These are phyloP conservation scores for Himalopsyche kuldschensis DNA, from an alignment of 2,888 invertebrate genomes.

Conservation along the genomic window DNA sequence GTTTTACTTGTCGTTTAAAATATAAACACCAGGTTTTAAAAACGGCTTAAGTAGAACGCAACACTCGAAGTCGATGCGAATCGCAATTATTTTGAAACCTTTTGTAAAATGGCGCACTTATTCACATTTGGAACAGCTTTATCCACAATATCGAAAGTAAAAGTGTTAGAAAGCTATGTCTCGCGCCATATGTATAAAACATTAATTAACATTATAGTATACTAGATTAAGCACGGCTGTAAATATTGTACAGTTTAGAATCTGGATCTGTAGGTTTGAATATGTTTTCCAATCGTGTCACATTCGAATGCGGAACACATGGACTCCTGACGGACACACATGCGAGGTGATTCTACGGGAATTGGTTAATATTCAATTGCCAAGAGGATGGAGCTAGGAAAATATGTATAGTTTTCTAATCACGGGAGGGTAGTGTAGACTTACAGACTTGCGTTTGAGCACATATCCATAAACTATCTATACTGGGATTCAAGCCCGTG, in stretches of 20 bases:
- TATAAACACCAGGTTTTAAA: too few relatives aligned
- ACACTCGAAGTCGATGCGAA: background rate
- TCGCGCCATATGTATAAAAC: background rate
- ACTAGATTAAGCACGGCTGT: too few relatives aligned
- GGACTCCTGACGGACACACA: too few relatives aligned
- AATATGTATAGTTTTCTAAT: too few relatives aligned
- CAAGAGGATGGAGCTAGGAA: too few relatives aligned
- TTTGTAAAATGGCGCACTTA: background rate
- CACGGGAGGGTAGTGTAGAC: too few relatives aligned
- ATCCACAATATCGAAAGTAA: slow-evolving; percentile 16
- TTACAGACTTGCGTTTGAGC: too few relatives aligned
- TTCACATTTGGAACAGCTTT: background rate
- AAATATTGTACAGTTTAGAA: too few relatives aligned
- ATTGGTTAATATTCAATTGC: background rate
- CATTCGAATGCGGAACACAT: background rate
- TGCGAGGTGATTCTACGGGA: too few relatives aligned
- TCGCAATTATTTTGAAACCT: background rate
- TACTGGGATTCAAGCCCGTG: background rate
- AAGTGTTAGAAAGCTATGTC: slow-evolving; percentile 27
- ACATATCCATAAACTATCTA: too few relatives aligned
- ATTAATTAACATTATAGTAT: background rate
- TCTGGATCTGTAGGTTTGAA: too few relatives aligned
- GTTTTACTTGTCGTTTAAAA: too few relatives aligned
- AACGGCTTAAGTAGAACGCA: background rate
- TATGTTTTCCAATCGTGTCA: background rate